A percentile compares a stretch with the other conserved stretches of the same genome.
Conservation (phyloP, 30 jellyfish, hydroid and myxozoan genomes). For the Phacellophora camtschatica region DNA sequence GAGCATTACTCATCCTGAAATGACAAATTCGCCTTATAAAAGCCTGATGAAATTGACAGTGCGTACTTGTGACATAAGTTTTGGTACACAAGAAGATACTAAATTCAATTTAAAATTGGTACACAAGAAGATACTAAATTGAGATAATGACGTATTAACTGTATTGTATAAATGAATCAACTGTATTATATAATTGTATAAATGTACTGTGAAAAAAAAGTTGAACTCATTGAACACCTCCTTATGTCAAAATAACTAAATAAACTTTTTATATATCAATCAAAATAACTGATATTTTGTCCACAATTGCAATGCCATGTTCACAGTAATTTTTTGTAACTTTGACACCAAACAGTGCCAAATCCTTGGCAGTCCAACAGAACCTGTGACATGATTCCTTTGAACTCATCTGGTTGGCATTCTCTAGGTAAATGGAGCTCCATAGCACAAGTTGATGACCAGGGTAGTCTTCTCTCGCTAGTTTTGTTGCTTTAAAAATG, state of each 20-base stretch:
- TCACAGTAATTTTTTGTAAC: not conserved
- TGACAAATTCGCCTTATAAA: no score
- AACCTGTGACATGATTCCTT: not conserved
- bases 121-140: no score
- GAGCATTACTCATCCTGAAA: no score
- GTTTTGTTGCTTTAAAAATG: conserved; percentile 20
- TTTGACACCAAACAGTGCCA: not conserved
- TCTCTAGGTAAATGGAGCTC: conserved; percentile 32
- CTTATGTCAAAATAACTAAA: not conserved
- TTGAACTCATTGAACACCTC: not conserved
- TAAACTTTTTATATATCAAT: no score
- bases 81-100: no score
- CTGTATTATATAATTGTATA: no score
- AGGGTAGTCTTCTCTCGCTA: conserved; percentile 15
- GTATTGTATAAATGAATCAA: no score
- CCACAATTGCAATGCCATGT: not conserved
- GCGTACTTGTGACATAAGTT: no score
- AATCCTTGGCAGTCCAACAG: not conserved
- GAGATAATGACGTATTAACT: no score
- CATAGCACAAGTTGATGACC: conserved; percentile 24
- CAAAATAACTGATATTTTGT: no score
- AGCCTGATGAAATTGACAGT: no score
- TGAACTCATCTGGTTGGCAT: conserved; percentile 31
- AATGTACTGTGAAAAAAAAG: not conserved
- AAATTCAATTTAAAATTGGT: no score